These are phyloP conservation scores for Drosophila aff. DNA, from an alignment of 1,140 invertebrate genomes.

Conservation along the genomic window DNA sequence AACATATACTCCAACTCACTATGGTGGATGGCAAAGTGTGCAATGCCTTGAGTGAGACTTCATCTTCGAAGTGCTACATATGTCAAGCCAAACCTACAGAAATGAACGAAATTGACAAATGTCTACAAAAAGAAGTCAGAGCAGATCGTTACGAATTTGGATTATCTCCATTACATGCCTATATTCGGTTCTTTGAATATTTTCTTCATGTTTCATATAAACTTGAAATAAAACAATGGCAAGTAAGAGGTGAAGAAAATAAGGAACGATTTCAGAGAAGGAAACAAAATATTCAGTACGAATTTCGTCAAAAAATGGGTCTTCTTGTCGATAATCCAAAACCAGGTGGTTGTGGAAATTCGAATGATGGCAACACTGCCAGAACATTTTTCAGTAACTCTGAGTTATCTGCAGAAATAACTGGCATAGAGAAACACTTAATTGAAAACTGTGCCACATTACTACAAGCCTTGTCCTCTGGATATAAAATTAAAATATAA, in stretches of 20 bases:
- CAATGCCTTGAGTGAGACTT: constrained; percentile 17
- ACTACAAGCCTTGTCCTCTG: constrained; percentile 21
- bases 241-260: constrained; percentile 14
- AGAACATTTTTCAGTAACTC: background rate
- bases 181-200: constrained; percentile 40
- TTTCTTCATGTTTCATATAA: constrained; percentile 30
- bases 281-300: background rate
- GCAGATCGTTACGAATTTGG: constrained; percentile 6
- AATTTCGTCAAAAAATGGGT: constrained; percentile 4
- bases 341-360: background rate
- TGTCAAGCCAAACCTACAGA: constrained; percentile 27
- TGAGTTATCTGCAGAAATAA: background rate
- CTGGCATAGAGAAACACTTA: constrained; percentile 11
- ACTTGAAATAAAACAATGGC: constrained; percentile 25
- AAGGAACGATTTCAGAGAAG: background rate
- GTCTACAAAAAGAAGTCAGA: constrained; percentile 14
- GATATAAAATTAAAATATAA: constrained; percentile 24
- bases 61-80: constrained; percentile 32
- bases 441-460: constrained; percentile 16
- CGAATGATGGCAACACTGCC: background rate
- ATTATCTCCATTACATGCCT: constrained; percentile 26
- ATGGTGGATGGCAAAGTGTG: constrained; percentile 24
- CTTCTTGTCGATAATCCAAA: background rate
- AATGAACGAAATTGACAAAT: constrained; percentile 16
- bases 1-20: constrained; percentile 19